Evolutionary conservation across 2,797 vertebrate genomes (phyloP), one percentile per base, ranked within the genome.

Genomic region (Phylloscopus collybita): DNA sequence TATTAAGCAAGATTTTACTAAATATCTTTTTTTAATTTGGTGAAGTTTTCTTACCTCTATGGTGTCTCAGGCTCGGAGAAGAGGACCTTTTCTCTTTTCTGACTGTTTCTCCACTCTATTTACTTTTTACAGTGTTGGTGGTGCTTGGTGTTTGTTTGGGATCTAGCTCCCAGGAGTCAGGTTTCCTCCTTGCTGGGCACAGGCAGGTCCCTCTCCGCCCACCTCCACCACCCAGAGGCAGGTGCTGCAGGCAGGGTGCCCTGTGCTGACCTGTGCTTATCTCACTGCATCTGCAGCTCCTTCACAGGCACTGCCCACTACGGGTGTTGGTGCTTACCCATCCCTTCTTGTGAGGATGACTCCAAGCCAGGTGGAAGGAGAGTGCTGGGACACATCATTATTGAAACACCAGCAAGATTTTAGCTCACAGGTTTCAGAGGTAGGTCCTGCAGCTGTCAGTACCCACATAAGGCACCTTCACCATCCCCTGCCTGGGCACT

Each of bases 11-110:
- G 14, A 3, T 13, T 86, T 49, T 11, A 62, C 47, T 44, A 38
- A 13, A 7, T 49, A 13, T 15, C 10, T 26, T n/a, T 29, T 71
- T 36, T 22, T 16, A 34, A 44, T 20, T 29, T 13, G 76, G 20
- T 15, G 11, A 85, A 62, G 23, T 1, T 88, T 89, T 75, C 96
- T 96, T 97, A 97, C 96, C 97, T 96, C 69, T 56, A 29, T 38
- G 20, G 6, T 23, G 47, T 61, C 75, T 57, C 62, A 29, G 47
- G 29, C 22, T 62, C 0, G 0, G 44, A 83, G 25, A 4, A 80
- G 32, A n/a, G 69, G 74, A 60, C 9, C 25, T 53, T 81, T 54
- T 23, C 42, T 85, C 22, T 61, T 73, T 83, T 45, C 69, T 30
- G 11, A 1, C 44, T 30, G 36, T 20, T 65, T 40, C 13, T 34